Evolutionary conservation across 1,140 invertebrate genomes (phyloP).

Genomic region (Drosophila truncata): DNA sequence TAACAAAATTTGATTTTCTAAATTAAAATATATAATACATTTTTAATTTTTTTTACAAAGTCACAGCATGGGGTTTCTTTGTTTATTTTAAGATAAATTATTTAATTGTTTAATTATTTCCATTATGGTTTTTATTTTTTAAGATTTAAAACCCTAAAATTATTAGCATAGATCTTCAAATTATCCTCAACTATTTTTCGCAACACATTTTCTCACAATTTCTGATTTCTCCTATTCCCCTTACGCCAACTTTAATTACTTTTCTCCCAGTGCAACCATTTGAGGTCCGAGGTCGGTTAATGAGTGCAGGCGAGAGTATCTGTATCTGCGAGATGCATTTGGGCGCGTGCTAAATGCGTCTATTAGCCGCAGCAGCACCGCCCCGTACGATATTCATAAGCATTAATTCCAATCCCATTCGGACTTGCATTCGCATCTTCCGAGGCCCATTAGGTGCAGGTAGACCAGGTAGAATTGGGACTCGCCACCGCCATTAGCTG

Average conservation of each 20-base stretch:
- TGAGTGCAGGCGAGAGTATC: conserved; percentile 40
- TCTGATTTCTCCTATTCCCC: background rate
- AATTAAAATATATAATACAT: too few species aligned
- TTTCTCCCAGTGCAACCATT: conserved; percentile 42
- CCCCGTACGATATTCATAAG: background rate
- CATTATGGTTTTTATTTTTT: background rate
- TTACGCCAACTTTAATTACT: background rate
- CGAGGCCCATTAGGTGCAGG: conserved; percentile 52
- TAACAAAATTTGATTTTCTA: too few species aligned
- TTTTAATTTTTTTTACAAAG: too few species aligned
- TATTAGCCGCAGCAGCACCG: conserved; percentile 47
- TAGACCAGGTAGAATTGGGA: conserved; percentile 44
- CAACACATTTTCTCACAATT: background rate
- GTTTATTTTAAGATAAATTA: too few species aligned
- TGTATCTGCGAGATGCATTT: conserved; percentile 60
- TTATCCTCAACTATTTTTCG: background rate
- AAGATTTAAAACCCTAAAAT: background rate
- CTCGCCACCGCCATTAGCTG: conserved; percentile 38
- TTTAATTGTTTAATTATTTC: too few species aligned
- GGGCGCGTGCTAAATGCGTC: conserved; percentile 74
- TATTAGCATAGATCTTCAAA: background rate
- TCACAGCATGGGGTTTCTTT: too few species aligned
- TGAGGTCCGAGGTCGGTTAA: conserved; percentile 29
- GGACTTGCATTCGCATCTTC: conserved; percentile 31
- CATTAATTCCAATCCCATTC: conserved; percentile 37